These are phyloP conservation scores for Iguana delicatissima DNA, from an alignment of 2,797 vertebrate genomes.

Conservation along the genomic window DNA sequence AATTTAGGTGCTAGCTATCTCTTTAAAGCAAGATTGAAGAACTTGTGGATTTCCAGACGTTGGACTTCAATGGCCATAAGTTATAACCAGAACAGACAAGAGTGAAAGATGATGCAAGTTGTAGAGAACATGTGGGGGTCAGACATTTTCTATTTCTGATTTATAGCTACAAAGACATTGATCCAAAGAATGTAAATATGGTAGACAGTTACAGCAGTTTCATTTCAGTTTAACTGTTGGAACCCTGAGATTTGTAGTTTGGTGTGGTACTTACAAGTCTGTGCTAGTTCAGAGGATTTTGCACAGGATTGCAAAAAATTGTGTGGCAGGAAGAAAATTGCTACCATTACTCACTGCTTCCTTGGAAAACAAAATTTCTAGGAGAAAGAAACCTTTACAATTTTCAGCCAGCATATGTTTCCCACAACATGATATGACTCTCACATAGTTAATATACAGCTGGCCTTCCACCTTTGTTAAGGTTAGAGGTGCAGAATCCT, in stretches of 20 bases:
- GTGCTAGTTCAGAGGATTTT: too few species aligned
- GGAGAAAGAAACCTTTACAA: not conserved
- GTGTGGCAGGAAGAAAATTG: too few species aligned
- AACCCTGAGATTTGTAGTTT: too few species aligned
- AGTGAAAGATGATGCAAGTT: not conserved
- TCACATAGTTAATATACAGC: not conserved
- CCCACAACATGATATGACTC: not conserved
- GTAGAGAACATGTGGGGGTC: not conserved
- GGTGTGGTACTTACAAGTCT: too few species aligned
- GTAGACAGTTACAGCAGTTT: not conserved
- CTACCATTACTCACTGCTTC: too few species aligned
- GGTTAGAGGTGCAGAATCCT: too few species aligned
- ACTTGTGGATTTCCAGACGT: not conserved
- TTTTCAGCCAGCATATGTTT: not conserved
- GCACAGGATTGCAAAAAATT: too few species aligned
- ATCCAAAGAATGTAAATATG: too few species aligned
- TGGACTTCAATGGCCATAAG: not conserved
- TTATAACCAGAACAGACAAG: not conserved
- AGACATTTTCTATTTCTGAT: not conserved
- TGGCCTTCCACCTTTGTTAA: too few species aligned
- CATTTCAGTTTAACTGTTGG: too few species aligned
- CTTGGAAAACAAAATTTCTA: too few species aligned
- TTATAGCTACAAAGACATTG: not conserved
- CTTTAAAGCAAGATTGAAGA: not conserved
- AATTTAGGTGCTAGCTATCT: not conserved